These are phyloP conservation scores for Balaenoptera acutorostrata DNA, from an alignment of 2,113 vertebrate genomes.

Conservation along the genomic window DNA sequence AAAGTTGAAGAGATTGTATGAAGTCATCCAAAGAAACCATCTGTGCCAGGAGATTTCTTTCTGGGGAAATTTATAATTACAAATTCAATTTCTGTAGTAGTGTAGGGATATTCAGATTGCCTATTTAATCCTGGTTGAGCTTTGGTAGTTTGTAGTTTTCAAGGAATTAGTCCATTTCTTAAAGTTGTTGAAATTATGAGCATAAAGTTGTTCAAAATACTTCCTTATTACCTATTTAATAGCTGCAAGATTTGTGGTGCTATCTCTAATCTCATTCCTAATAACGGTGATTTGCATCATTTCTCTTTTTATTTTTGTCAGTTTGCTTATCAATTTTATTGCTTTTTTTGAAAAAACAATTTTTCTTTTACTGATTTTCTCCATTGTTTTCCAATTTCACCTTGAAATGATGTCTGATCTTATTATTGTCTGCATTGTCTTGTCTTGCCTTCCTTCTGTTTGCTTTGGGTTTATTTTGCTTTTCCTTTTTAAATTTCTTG, in stretches of 20 bases:
- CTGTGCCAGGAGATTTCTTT: background rate
- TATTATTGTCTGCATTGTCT: background rate
- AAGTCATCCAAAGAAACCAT: background rate
- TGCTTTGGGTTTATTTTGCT: background rate
- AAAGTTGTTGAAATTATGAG: background rate
- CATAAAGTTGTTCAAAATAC: background rate
- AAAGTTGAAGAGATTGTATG: background rate
- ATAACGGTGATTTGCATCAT: background rate
- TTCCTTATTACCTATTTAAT: background rate
- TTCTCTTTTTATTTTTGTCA: background rate
- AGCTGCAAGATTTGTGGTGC: background rate
- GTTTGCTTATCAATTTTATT: background rate
- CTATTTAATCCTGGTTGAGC: background rate
- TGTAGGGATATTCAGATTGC: background rate
- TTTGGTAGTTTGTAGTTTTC: background rate
- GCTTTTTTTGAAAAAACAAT: background rate
- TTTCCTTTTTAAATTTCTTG: background rate
- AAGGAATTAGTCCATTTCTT: background rate
- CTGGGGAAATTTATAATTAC: background rate
- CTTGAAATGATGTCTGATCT: background rate
- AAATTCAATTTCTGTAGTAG: background rate
- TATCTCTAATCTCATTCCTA: background rate
- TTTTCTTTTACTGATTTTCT: background rate
- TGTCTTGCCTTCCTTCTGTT: background rate
- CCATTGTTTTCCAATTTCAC: background rate